phyloP scores from a whole-genome alignment of 2,113 vertebrate genomes.

The Scomber colias region DNA sequence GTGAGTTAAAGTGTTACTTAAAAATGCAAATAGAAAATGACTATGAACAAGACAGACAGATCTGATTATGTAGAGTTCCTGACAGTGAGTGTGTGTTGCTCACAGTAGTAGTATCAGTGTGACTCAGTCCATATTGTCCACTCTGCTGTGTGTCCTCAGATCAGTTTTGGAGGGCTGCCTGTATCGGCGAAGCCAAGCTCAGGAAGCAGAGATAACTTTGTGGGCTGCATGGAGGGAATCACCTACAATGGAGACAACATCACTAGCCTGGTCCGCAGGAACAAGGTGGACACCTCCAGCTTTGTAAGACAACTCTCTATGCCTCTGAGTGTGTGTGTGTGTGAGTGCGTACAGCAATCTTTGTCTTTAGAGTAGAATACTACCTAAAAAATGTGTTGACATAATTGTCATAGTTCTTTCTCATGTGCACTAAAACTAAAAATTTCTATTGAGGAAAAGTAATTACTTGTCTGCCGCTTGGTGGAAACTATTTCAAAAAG shows the following conservation, averaged over 20 bases:
- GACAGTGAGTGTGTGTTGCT: neutral
- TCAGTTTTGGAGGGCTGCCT: conserved; percentile 95
- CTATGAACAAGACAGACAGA: too few species aligned
- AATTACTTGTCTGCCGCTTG: too few species aligned
- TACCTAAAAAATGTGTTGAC: too few species aligned
- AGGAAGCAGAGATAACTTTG: conserved; percentile 92
- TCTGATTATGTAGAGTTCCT: neutral
- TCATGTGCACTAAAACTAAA: too few species aligned
- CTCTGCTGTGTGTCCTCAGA: conserved; percentile 77
- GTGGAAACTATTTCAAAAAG: too few species aligned
- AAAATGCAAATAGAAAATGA: too few species aligned
- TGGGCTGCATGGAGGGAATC: conserved; percentile 97
- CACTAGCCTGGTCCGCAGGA: conserved; percentile 93
- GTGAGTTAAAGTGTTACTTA: too few species aligned
- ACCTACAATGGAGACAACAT: conserved; percentile 97
- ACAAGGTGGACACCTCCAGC: conserved; percentile 91
- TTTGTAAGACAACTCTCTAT: conserved; percentile 77
- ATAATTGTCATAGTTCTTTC: too few species aligned
- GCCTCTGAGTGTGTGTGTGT: neutral
- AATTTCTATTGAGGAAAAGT: too few species aligned
- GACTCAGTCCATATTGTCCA: neutral
- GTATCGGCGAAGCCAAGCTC: conserved; percentile 92
- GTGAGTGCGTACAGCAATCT: neutral
- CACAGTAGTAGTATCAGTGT: neutral
- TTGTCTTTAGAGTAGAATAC: too few species aligned